Percentiles rank a stretch among this genome's conserved stretches.
phyloP scores from a whole-genome alignment of 2,797 vertebrate genomes.

The Pipistrellus pygmaeus region DNA sequence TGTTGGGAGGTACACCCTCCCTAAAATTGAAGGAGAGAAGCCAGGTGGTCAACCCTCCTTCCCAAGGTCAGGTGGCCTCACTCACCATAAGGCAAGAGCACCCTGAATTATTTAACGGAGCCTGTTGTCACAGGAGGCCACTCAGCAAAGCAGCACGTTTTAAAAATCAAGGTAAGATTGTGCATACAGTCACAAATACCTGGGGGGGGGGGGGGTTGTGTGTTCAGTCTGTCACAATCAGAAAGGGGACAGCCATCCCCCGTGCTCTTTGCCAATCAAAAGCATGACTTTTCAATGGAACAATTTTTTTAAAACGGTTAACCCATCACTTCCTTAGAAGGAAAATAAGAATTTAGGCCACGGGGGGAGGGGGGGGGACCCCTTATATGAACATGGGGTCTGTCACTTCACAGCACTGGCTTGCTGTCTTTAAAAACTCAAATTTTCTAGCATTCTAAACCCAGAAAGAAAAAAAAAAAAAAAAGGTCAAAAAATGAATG shows the following conservation, averaged over 20 bases:
- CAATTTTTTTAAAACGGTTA: background rate
- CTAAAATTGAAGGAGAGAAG: background rate
- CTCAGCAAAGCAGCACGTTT: background rate
- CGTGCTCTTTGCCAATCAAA: background rate
- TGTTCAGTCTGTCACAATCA: background rate
- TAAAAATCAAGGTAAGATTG: background rate
- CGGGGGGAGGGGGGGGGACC: background rate
- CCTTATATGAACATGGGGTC: too few relatives aligned
- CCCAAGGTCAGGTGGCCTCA: constrained; percentile 35
- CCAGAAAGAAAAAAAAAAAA: background rate
- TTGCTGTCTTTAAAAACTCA: background rate
- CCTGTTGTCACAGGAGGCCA: background rate
- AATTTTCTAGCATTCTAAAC: background rate
- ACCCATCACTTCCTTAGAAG: background rate
- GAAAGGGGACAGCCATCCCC: background rate
- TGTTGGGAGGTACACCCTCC: too few relatives aligned
- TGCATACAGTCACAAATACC: background rate
- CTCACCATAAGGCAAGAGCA: background rate
- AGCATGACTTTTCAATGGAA: background rate
- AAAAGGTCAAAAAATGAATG: background rate
- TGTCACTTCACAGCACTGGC: background rate
- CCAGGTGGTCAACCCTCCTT: background rate
- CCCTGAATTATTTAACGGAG: background rate
- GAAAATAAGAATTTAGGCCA: background rate
- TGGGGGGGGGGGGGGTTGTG: too few relatives aligned